Conservation (phyloP, 2,113 vertebrate species). For the Cephalopholis sonnerati region DNA sequence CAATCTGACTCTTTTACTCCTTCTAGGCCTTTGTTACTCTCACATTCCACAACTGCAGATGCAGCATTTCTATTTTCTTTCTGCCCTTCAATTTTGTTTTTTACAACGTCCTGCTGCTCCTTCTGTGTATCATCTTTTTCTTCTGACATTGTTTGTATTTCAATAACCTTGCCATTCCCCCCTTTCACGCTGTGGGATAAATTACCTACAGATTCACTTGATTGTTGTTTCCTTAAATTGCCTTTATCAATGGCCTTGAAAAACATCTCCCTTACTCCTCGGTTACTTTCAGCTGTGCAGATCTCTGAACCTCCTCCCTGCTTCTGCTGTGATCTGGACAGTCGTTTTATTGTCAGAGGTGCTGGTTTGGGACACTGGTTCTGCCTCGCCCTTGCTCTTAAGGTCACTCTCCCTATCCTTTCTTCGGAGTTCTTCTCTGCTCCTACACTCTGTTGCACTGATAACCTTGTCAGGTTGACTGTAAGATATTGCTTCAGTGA, state of each 20-base stretch:
- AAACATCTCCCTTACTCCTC: conserved; percentile 79
- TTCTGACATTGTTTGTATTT: conserved; percentile 44
- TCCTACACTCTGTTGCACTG: conserved; percentile 53
- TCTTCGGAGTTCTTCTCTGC: conserved; percentile 40
- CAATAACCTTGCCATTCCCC: conserved; percentile 40
- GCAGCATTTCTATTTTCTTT: conserved; percentile 8
- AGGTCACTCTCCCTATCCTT: conserved; percentile 8
- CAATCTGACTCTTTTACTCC: conserved; percentile 30
- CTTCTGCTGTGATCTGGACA: conserved; percentile 63
- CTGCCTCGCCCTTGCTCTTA: conserved; percentile 50
- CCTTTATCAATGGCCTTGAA: conserved; percentile 70
- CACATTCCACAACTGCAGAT: not conserved
- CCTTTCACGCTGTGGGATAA: conserved; percentile 29
- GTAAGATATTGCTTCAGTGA: conserved; percentile 83
- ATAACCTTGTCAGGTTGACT: conserved; percentile 82
- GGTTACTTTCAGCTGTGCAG: conserved; percentile 66
- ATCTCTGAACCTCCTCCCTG: conserved; percentile 50
- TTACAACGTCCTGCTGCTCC: not conserved
- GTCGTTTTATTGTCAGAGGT: conserved; percentile 28
- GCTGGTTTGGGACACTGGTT: conserved; percentile 39
- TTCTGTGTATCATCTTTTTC: conserved; percentile 15
- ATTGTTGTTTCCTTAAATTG: conserved; percentile 45
- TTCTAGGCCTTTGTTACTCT: not conserved
- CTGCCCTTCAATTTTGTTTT: conserved; percentile 15
- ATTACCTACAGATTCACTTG: conserved; percentile 39